Base-by-base conservation (phyloP, 2,113 vertebrate species). In the Syngnathus typhle region DNA sequence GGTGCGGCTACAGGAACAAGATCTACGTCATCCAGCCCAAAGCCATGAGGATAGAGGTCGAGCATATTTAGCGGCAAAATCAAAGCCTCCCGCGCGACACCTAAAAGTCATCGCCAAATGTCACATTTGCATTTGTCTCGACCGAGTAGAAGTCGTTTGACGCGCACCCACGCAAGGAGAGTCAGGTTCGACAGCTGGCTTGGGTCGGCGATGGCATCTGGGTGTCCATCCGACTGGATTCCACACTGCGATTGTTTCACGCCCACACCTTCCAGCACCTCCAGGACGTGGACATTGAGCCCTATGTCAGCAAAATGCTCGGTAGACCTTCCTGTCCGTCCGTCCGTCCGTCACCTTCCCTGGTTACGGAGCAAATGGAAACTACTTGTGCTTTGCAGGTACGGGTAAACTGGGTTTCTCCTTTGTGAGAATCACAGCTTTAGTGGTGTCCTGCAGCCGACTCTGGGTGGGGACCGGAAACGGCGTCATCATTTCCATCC, bases 221-320 rank as follows among this genome's bases (percentile, higher is more conserved):
- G 97, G 95, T 99, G 67, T 99, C 97, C n/a, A 99, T 99, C 81
- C 94, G 97, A 6, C 86, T 99, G 78, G 97, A 99, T 78, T 99
- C 97, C 36, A 99, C 97, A 0, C 88, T 98, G 52, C 91, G 97
- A 74, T 89, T 99, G 43, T 99, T 98, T 80, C 97, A 99, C 0
- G 97, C 97, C 2, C 96, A 96, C 89, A 98, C 95, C 71, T 95
- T 94, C 73, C 97, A 99, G 77, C 97, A 99, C 71, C 92, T 99
- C 59, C 97, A 99, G 76, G 97, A 99, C 0, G 96, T 99, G 23
- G 97, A 99, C 89, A 99, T 99, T 0, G 97, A 98, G 77, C 97
- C 97, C 55, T 99, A 99, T 0, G 97, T 99, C 93, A 98, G 96
- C 93, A 99, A 99, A 87, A 99, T 99, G 97, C 87, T 99, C 36